Conservation (phyloP, 1,140 invertebrate genomes). For the Hetaerina americana region DNA sequence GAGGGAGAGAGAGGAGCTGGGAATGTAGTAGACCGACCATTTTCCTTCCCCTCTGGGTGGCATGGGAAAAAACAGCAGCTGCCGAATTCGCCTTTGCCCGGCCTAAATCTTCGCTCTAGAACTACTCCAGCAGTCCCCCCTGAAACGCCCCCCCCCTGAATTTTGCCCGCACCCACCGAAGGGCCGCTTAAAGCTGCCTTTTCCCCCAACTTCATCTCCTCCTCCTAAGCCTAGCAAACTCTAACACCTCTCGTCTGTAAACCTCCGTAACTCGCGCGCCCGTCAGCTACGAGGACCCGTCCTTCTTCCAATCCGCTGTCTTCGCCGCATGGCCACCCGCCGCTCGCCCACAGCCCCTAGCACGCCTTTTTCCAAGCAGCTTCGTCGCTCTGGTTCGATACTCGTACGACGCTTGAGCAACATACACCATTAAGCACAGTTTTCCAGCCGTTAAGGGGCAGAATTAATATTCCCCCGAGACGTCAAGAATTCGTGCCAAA, state of each 20-base stretch:
- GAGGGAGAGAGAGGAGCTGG: background rate
- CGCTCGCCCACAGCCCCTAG: too few relatives aligned
- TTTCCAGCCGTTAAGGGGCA: too few relatives aligned
- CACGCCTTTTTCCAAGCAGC: too few relatives aligned
- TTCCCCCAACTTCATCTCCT: too few relatives aligned
- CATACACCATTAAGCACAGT: too few relatives aligned
- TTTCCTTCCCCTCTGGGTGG: background rate
- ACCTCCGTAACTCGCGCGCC: background rate
- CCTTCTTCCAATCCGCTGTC: too few relatives aligned
- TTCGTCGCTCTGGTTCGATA: too few relatives aligned
- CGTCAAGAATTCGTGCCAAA: too few relatives aligned
- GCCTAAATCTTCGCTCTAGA: background rate
- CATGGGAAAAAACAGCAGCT: background rate
- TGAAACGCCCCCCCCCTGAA: background rate
- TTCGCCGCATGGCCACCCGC: too few relatives aligned
- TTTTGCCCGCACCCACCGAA: background rate
- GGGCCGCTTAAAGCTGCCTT: background rate
- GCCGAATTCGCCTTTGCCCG: background rate
- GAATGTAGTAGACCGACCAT: background rate
- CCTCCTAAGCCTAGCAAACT: too few relatives aligned
- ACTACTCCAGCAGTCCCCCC: background rate
- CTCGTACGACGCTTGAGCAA: too few relatives aligned
- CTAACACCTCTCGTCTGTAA: background rate
- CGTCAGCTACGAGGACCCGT: background rate
- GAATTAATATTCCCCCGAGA: too few relatives aligned